These are phyloP conservation scores for Tylochromis polylepis DNA, from an alignment of 2,113 vertebrate genomes.

Conservation along the genomic window DNA sequence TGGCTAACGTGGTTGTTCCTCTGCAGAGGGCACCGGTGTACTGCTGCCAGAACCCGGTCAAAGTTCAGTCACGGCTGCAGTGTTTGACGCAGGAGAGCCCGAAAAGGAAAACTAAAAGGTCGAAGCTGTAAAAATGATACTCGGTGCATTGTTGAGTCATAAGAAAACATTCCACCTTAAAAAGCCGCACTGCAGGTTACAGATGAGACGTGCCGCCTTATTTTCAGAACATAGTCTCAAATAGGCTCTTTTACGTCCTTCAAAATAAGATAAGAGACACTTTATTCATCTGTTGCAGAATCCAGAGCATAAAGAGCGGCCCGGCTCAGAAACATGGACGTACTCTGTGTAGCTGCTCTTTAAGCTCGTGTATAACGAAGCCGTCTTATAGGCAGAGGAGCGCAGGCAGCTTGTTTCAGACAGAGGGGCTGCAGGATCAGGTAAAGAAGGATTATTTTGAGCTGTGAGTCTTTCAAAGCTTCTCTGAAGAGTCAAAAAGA, in stretches of 20 bases:
- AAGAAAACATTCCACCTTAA: no score
- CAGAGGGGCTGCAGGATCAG: neutral
- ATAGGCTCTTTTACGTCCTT: neutral
- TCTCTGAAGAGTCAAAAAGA: neutral
- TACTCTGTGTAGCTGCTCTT: neutral
- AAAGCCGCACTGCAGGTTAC: no score
- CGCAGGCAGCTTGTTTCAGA: neutral
- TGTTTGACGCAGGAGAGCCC: no score
- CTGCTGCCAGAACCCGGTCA: neutral
- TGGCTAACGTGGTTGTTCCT: neutral
- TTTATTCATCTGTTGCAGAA: no score
- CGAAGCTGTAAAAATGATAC: no score
- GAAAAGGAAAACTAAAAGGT: no score
- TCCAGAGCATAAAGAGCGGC: neutral
- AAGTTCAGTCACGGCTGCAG: neutral
- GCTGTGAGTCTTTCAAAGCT: neutral
- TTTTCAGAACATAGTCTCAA: neutral
- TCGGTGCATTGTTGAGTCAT: no score
- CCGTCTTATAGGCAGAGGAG: neutral
- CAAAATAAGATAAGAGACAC: neutral
- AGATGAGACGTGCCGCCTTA: no score
- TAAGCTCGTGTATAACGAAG: neutral
- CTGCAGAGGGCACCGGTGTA: neutral
- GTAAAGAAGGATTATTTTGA: neutral
- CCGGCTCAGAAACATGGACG: neutral